Base-by-base conservation (phyloP, 2,113 vertebrate species). In the Corythoichthys haematopterus region DNA sequence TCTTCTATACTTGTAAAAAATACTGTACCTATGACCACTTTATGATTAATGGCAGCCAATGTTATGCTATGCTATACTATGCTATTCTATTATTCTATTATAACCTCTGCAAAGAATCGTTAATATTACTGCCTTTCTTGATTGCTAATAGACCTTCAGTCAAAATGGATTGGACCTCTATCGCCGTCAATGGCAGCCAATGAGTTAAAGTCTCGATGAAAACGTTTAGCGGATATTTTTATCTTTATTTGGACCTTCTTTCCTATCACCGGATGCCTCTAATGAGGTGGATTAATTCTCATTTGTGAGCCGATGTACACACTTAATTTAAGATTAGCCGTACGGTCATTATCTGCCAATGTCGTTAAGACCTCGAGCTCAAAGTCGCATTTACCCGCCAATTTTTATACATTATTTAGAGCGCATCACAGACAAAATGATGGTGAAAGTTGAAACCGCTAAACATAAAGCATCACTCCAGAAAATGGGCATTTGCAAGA, bases 271-370 rank as follows among this genome's bases (percentile, higher is more conserved):
- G 12, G 33, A 36, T 56, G 53, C 2, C 38, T 62, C 16, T 62
- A 40, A 62, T 64, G 53, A 56, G 53, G 28, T 57, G 55, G 33
- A 57, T 57, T 57, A 35, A 36, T 57, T 36, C 55, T 57, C 55
- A 57, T 36, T 15, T 6, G 55, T 11, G 55, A 15, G 12, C 33
- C 2, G 33, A 35, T 47, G 37, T 20, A 15, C 72, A 56, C 16
- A 36, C 61, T 50, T 50, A 35, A 58, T 75, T 58, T 69, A 69
- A 68, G 43, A 70, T 71, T 71, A 60, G 67, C 67, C n/a, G 64
- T 53, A 57, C 66, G 63, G 33, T 68, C 65, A 79, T 85, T 79
- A 72, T 64, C 56, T 71, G 38, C 68, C 55, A 75, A 64, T 60
- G 38, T 55, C 57, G 62, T 68, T 40, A 72, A 72, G 65, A 72